Percentiles rank a stretch among this genome's conserved stretches.
Conservation (phyloP, 1,140 invertebrate genomes). For the Eumaeus atala region DNA sequence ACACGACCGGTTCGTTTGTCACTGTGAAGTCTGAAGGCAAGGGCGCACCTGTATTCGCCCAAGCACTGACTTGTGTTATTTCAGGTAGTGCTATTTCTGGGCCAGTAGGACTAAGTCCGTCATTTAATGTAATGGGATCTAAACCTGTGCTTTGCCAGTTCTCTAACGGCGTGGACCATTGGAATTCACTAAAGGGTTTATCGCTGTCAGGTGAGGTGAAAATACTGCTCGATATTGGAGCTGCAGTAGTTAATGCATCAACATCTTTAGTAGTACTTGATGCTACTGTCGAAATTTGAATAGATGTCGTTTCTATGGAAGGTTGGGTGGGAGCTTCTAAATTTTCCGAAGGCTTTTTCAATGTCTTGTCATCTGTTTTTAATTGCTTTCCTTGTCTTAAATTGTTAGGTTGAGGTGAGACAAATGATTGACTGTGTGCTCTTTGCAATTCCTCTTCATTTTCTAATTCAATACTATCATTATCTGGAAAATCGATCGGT, state of each 20-base stretch:
- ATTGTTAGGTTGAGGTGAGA: slow-evolving; percentile 54
- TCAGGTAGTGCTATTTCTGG: slow-evolving; percentile 23
- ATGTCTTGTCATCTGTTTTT: slow-evolving; percentile 44
- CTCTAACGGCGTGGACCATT: slow-evolving; percentile 55
- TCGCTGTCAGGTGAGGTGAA: slow-evolving; percentile 59
- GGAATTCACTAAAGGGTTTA: slow-evolving; percentile 50
- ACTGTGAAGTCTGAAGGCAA: slow-evolving; percentile 20
- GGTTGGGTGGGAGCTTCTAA: slow-evolving; percentile 55
- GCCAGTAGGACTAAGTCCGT: slow-evolving; percentile 69
- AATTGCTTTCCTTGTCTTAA: slow-evolving; percentile 63
- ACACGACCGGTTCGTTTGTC: slow-evolving; percentile 30
- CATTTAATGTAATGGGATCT: slow-evolving; percentile 82
- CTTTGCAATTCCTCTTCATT: slow-evolving; percentile 72
- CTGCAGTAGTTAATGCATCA: slow-evolving; percentile 38
- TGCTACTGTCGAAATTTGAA: slow-evolving; percentile 36
- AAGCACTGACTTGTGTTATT: slow-evolving; percentile 21
- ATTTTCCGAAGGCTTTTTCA: slow-evolving; percentile 50
- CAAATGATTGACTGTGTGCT: slow-evolving; percentile 70
- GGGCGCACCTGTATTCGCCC: slow-evolving; percentile 22
- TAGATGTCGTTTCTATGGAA: slow-evolving; percentile 42
- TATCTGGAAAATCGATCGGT: slow-evolving; percentile 49
- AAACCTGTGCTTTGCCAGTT: slow-evolving; percentile 79
- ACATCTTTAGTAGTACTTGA: slow-evolving; percentile 35
- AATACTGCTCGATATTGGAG: slow-evolving; percentile 35
- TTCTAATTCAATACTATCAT: slow-evolving; percentile 63